phyloP scores from a whole-genome alignment of 2,797 vertebrate genomes.

The Galagoides demidoff region DNA sequence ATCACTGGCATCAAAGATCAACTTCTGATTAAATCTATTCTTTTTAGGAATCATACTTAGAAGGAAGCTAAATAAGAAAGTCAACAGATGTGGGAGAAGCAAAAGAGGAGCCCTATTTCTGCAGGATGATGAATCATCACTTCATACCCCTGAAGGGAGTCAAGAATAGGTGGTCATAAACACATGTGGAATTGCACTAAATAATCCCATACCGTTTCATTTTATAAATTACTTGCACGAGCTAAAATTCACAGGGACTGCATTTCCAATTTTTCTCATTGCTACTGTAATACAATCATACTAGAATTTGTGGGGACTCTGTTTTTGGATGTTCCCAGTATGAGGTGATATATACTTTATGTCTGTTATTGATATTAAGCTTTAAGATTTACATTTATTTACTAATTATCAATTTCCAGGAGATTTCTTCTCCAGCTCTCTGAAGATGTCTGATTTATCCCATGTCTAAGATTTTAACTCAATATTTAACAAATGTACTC shows the following conservation, averaged over 20 bases:
- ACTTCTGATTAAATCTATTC: background rate
- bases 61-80: background rate
- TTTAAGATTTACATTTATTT: background rate
- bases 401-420: background rate
- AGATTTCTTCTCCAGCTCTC: background rate
- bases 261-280: background rate
- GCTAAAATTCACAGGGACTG: background rate
- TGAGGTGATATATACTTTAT: background rate
- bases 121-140: background rate
- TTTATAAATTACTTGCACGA: background rate
- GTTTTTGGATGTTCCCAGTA: background rate
- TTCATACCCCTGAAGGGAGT: background rate
- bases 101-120: background rate
- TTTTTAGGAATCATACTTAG: background rate
- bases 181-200: background rate
- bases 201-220: background rate
- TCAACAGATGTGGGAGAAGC: background rate
- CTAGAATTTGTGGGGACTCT: background rate
- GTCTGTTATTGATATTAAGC: background rate
- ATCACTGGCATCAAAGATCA: background rate
- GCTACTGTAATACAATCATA: background rate
- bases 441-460: background rate
- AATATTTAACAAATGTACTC: background rate
- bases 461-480: background rate
- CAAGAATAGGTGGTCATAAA: background rate